Evolutionary conservation across 64 coral and sea anemone species (phyloP), one percentile per base, ranked within the genome.

Genomic region (Dendronephthya gigantea): DNA sequence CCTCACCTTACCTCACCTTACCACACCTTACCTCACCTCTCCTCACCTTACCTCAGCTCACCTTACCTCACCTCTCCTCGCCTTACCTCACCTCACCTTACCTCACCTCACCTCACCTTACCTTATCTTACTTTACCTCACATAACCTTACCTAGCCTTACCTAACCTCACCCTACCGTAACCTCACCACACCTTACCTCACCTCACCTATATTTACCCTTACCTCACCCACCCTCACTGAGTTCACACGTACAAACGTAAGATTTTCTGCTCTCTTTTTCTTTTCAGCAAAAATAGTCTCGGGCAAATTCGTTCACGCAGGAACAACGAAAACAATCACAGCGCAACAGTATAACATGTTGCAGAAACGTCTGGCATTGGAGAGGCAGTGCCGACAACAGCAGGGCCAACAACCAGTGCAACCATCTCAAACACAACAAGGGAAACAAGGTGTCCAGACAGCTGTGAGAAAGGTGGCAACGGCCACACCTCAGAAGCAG

Each of bases 271-370:
- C 9, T 79, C 31, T 39, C 32, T 50, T 27, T 79, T 69, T 49
- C 48, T 36, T 55, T 85, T 36, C 82, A 92, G 91, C 87, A n/a
- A 87, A 92, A 58, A 92, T 85, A 35, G 82, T 92, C 49, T 72
- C 90, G 48, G 86, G 31, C 83, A 51, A 68, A 82, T 50, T 83
- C 84, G 51, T 82, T 48, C 59, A 83, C 56, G 16, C 50, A 16
- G 35, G 40, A 35, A 27, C 59, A 39, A 47, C 82, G 49, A 76
- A 88, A 32, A 84, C 69, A 39, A 40, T 89, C 19, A 89, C 83
- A 16, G 50, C 87, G 12, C 91, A 92, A 49, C 90, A 92, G 19
- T 40, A 62, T n/a, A 62, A 4, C 25, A 15, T 62, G 25, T 27
- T 62, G 7, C 55, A 62, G 19, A 62, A 62, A 62, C 55, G 55